phyloP scores from a whole-genome alignment of 2,888 invertebrate species.

The Acanthococcus lagerstroemiae region DNA sequence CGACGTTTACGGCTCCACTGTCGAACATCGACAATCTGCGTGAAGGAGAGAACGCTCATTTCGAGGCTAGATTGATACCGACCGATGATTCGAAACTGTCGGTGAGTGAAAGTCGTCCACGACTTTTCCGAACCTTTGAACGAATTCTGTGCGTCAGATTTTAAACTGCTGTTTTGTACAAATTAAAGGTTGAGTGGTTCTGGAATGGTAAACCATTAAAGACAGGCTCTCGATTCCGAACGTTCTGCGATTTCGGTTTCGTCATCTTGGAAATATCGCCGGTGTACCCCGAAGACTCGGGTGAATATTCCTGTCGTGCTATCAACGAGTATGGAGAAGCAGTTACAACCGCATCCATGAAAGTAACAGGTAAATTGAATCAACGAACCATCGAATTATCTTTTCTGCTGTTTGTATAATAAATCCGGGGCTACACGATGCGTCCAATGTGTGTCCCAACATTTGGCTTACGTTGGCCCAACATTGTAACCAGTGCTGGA shows the following conservation, averaged over 20 bases:
- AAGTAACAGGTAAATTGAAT: slow-evolving; percentile 59
- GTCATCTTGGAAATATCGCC: slow-evolving; percentile 95
- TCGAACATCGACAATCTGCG: slow-evolving; percentile 76
- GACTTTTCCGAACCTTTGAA: not conserved
- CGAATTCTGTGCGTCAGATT: not conserved
- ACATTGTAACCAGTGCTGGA: too few relatives aligned
- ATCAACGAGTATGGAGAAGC: slow-evolving; percentile 83
- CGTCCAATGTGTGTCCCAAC: too few relatives aligned
- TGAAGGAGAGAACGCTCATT: slow-evolving; percentile 86
- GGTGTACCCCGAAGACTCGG: slow-evolving; percentile 92
- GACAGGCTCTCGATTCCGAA: slow-evolving; percentile 85
- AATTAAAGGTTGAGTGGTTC: slow-evolving; percentile 91
- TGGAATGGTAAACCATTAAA: slow-evolving; percentile 83
- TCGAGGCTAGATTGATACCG: slow-evolving; percentile 78
- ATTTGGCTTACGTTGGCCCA: too few relatives aligned
- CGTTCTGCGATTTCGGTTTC: slow-evolving; percentile 96
- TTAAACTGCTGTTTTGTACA: too few relatives aligned
- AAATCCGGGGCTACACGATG: too few relatives aligned
- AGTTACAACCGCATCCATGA: slow-evolving; percentile 79
- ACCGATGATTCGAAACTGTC: slow-evolving; percentile 83
- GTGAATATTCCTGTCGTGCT: slow-evolving; percentile 81
- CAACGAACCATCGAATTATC: too few relatives aligned
- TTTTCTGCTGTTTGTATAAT: too few relatives aligned
- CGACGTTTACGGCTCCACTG: slow-evolving; percentile 79
- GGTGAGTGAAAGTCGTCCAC: slow-evolving; percentile 41